A percentile compares a stretch with the other conserved stretches of the same genome.
These are phyloP conservation scores for Gymnodraco acuticeps DNA, from an alignment of 2,797 vertebrate genomes.

Conservation along the genomic window DNA sequence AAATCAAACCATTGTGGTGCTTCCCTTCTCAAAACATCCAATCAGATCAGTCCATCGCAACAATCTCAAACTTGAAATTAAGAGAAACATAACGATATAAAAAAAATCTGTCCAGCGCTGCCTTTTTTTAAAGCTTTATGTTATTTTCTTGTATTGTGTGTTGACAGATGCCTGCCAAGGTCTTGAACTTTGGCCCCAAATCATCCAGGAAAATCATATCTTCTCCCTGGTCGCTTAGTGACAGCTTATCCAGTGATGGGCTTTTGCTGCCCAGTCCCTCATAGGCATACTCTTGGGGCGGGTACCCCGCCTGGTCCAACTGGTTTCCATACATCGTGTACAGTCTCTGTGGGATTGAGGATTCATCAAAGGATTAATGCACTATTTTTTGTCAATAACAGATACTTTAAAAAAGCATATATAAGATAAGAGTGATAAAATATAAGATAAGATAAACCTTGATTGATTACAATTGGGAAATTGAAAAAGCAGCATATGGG, in stretches of 20 bases:
- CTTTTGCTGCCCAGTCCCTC: conserved; percentile 78
- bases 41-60: neutral
- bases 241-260: conserved; percentile 73
- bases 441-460: no score
- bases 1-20: conserved; percentile 9
- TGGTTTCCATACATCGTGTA: neutral
- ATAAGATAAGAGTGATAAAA: neutral
- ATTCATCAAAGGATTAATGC: neutral
- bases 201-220: conserved; percentile 76
- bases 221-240: conserved; percentile 45
- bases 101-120: neutral
- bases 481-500: no score
- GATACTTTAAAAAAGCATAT: neutral
- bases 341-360: conserved; percentile 74
- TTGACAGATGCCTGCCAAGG: conserved; percentile 65
- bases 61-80: neutral
- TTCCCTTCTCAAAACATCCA: neutral
- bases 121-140: conserved; percentile 40
- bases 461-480: no score
- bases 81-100: neutral
- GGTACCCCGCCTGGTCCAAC: neutral
- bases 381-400: neutral
- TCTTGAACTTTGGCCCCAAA: conserved; percentile 80
- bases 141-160: conserved; percentile 44
- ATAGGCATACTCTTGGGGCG: conserved; percentile 63